Percentiles rank a stretch among this genome's conserved stretches.
Conservation (phyloP, 2,888 invertebrate genomes). For the Oscheius sp. region DNA sequence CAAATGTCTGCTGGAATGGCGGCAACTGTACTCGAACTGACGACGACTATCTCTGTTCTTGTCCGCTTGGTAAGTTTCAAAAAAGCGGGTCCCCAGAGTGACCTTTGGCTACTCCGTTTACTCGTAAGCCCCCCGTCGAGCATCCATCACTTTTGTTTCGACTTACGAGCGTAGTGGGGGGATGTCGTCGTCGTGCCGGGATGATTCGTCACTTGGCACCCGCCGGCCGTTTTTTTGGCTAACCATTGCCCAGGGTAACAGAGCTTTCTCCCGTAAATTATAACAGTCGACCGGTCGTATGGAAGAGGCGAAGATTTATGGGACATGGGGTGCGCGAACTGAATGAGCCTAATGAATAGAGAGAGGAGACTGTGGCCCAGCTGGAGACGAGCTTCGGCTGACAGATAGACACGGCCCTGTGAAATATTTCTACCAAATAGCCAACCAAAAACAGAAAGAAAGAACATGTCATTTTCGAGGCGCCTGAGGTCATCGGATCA, state of each 20-base stretch:
- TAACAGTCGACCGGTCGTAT: background rate
- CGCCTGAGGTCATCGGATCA: constrained; percentile 19
- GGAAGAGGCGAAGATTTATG: constrained; percentile 20
- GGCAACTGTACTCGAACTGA: constrained; percentile 14
- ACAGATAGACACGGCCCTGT: background rate
- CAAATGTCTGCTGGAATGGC: constrained; percentile 34
- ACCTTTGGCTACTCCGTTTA: constrained; percentile 27
- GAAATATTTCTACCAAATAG: background rate
- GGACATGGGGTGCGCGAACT: constrained; percentile 26
- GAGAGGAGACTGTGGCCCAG: background rate
- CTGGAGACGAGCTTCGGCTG: background rate
- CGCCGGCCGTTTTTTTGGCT: background rate
- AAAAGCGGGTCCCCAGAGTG: background rate
- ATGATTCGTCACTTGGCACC: constrained; percentile 27
- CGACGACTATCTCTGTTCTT: constrained; percentile 29
- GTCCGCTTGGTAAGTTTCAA: constrained; percentile 34
- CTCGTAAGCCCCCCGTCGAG: constrained; percentile 12
- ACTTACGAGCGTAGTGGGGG: constrained; percentile 37
- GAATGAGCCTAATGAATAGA: constrained; percentile 24
- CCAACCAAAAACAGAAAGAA: background rate
- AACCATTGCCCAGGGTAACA: constrained; percentile 14
- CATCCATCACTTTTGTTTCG: constrained; percentile 33
- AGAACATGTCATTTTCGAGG: constrained; percentile 9
- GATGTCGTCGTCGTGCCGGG: background rate
- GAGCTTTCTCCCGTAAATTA: constrained; percentile 2